phyloP scores from a whole-genome alignment of 2,888 invertebrate species.

The Eupeodes luniger region DNA sequence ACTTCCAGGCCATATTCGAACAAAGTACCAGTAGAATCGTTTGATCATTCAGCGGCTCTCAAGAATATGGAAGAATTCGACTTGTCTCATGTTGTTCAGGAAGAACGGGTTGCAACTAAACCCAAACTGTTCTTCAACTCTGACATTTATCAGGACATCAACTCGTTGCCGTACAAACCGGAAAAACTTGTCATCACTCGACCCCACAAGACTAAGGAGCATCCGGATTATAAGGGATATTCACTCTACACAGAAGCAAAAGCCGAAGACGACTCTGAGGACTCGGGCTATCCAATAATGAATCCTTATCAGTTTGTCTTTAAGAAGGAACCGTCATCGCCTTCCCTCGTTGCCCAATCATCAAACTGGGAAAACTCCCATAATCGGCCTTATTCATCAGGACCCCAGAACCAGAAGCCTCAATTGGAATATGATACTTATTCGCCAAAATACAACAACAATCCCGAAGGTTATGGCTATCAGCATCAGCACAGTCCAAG shows the following conservation, averaged over 20 bases:
- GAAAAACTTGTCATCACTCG: conserved; percentile 77
- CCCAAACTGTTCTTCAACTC: conserved; percentile 83
- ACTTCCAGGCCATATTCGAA: conserved; percentile 81
- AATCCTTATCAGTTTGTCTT: conserved; percentile 82
- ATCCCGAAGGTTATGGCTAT: conserved; percentile 83
- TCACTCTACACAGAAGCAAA: conserved; percentile 81
- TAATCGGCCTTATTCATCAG: conserved; percentile 67
- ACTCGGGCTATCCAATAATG: conserved; percentile 80
- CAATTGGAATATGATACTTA: conserved; percentile 82
- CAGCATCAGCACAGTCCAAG: conserved; percentile 79
- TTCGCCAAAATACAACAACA: conserved; percentile 83
- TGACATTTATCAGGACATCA: conserved; percentile 84
- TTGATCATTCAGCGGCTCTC: conserved; percentile 82
- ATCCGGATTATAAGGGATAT: conserved; percentile 81
- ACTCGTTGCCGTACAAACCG: conserved; percentile 82
- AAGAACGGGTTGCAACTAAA: conserved; percentile 77
- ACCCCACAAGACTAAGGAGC: conserved; percentile 64
- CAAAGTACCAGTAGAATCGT: conserved; percentile 79
- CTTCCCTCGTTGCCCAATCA: conserved; percentile 70
- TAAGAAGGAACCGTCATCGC: conserved; percentile 80
- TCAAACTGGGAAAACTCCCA: conserved; percentile 77
- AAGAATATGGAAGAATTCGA: conserved; percentile 83
- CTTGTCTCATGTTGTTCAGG: conserved; percentile 81
- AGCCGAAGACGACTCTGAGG: conserved; percentile 78
- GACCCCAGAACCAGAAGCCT: conserved; percentile 41